Evolutionary conservation across 2,797 vertebrate species (phyloP).

Genomic region (Rhabdomys pumilio): DNA sequence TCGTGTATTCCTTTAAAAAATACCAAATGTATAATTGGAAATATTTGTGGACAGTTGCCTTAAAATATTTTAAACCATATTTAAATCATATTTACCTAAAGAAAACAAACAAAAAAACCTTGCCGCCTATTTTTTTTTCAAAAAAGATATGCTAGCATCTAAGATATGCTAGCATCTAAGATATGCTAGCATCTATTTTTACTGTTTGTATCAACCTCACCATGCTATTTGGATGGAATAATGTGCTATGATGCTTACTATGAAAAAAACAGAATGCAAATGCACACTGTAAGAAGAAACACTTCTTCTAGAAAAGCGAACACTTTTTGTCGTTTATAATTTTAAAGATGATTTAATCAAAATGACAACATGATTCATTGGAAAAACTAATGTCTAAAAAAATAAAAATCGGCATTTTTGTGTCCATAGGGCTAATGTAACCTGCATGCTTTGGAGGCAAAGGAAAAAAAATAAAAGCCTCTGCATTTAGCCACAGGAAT

Average conservation of each 20-base stretch:
- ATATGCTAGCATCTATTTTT: background rate
- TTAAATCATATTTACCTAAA: conserved; percentile 59
- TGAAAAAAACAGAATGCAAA: conserved; percentile 60
- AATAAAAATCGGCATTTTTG: conserved; percentile 66
- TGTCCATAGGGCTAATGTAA: conserved; percentile 50
- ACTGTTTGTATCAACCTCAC: background rate
- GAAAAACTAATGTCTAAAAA: conserved; percentile 58
- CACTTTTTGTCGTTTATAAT: conserved; percentile 18
- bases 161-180: too few species aligned
- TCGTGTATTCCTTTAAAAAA: conserved; percentile 59
- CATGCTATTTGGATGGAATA: conserved; percentile 40
- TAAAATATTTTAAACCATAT: conserved; percentile 60
- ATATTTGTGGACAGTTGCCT: conserved; percentile 56
- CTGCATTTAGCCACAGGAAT: conserved; percentile 5
- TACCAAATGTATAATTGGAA: conserved; percentile 50
- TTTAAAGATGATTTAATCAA: conserved; percentile 50
- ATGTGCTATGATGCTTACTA: conserved; percentile 45
- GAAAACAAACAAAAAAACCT: conserved; percentile 10
- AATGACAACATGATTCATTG: conserved; percentile 6
- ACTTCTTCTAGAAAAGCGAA: conserved; percentile 41
- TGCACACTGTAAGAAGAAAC: background rate
- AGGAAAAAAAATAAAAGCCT: background rate
- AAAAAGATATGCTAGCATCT: background rate
- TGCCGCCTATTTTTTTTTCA: background rate
- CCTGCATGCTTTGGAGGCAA: conserved; percentile 62